Conservation (phyloP, 53 echinoderm and acorn worm species). For the Mesocentrotus franciscanus region DNA sequence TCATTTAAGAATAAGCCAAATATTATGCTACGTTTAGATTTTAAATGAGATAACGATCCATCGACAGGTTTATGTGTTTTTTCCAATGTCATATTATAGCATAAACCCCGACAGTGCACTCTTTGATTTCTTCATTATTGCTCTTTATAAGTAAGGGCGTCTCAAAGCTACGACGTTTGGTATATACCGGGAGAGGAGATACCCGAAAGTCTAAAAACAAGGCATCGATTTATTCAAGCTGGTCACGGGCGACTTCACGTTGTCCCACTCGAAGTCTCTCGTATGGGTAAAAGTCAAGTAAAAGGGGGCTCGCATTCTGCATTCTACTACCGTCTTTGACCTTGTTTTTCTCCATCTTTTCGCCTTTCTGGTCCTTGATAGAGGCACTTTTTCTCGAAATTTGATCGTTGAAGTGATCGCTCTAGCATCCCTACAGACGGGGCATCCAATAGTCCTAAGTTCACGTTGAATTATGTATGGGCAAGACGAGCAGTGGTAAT, state of each 20-base stretch:
- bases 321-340: constrained; percentile 53
- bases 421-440: constrained; percentile 29
- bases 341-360: constrained; percentile 60
- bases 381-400: constrained; percentile 61
- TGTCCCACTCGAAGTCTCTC: constrained; percentile 51
- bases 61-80: background rate
- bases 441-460: constrained; percentile 27
- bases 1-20: background rate
- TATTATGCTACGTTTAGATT: background rate
- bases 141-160: background rate
- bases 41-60: background rate
- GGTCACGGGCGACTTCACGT: constrained; percentile 60
- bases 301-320: constrained; percentile 40
- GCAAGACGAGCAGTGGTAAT: constrained; percentile 29
- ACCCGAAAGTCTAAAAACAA: constrained; percentile 14
- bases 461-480: constrained; percentile 52
- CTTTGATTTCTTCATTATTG: background rate
- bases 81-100: background rate
- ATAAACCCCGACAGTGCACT: background rate
- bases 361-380: constrained; percentile 58
- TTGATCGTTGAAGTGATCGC: constrained; percentile 54
- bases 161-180: background rate
- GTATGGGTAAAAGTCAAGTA: constrained; percentile 52
- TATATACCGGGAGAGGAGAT: background rate
- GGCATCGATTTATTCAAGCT: constrained; percentile 60